A percentile compares a stretch with the other conserved stretches of the same genome.
Conservation (phyloP, 2,888 invertebrate genomes). For the Lathronympha strigana region DNA sequence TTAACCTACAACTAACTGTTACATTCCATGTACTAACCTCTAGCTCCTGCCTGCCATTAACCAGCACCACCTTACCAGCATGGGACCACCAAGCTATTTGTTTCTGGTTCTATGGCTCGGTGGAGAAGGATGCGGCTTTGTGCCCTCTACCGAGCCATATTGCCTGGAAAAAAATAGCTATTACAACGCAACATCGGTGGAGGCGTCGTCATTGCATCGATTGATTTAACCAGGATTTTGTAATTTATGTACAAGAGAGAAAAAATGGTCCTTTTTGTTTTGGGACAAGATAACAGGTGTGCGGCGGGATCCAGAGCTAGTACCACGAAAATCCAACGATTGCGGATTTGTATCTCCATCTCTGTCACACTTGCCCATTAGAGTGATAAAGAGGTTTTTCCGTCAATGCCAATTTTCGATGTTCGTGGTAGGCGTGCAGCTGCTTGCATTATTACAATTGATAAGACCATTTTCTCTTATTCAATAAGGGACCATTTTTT, state of each 20-base stretch:
- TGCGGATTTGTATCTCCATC: too few species aligned
- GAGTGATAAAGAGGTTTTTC: too few species aligned
- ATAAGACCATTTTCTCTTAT: too few species aligned
- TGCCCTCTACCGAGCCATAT: conserved; percentile 15
- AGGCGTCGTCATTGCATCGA: neutral
- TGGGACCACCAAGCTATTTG: neutral
- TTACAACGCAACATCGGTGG: neutral
- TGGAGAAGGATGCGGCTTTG: conserved; percentile 5
- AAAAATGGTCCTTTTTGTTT: too few species aligned
- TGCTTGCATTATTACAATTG: too few species aligned
- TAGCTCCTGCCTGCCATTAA: neutral
- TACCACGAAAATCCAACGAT: too few species aligned
- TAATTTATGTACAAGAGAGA: neutral
- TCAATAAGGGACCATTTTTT: too few species aligned
- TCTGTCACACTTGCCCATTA: too few species aligned
- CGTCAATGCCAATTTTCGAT: too few species aligned
- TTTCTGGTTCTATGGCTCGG: conserved; percentile 12
- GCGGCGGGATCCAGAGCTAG: too few species aligned
- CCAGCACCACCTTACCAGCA: neutral
- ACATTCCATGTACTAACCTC: neutral
- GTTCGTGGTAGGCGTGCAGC: too few species aligned
- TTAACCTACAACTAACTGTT: neutral
- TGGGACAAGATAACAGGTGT: too few species aligned
- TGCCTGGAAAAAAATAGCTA: conserved; percentile 6
- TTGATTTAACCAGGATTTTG: neutral